These are phyloP conservation scores for Sialia sialis DNA, from an alignment of 2,113 vertebrate species.

Conservation along the genomic window DNA sequence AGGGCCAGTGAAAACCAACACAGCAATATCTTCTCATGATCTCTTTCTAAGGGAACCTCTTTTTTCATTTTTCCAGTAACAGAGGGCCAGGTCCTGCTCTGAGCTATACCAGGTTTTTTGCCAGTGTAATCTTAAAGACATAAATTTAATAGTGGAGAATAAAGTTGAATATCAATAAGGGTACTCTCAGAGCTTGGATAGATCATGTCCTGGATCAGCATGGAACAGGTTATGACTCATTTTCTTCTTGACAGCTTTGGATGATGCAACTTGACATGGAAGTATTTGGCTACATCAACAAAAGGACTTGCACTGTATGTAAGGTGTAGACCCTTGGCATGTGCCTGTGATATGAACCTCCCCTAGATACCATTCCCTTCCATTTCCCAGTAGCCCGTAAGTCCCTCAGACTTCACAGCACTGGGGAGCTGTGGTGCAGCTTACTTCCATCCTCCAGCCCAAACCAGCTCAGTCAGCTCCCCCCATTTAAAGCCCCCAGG, in stretches of 20 bases:
- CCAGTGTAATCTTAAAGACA: background rate
- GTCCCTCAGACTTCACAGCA: accelerated
- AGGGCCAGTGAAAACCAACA: background rate
- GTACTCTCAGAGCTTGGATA: background rate
- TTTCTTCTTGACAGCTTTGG: background rate
- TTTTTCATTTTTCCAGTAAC: background rate
- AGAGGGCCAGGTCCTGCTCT: background rate
- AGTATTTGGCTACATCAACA: background rate
- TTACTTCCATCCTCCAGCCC: background rate
- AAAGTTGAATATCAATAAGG: accelerated
- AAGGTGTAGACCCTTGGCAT: background rate
- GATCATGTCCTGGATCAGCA: background rate
- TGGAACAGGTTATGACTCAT: background rate
- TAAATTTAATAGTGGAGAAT: accelerated
- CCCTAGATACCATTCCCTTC: background rate
- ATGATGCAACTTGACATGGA: background rate
- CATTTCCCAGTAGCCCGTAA: background rate
- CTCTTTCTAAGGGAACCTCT: background rate
- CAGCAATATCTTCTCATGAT: background rate
- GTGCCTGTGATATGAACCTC: background rate
- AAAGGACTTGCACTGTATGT: background rate
- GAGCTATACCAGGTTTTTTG: background rate
- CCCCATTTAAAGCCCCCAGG: background rate
- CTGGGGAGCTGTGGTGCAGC: background rate
- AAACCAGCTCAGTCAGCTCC: background rate